Evolutionary conservation across 2,113 vertebrate species (phyloP).

Genomic region (Ursus arctos): DNA sequence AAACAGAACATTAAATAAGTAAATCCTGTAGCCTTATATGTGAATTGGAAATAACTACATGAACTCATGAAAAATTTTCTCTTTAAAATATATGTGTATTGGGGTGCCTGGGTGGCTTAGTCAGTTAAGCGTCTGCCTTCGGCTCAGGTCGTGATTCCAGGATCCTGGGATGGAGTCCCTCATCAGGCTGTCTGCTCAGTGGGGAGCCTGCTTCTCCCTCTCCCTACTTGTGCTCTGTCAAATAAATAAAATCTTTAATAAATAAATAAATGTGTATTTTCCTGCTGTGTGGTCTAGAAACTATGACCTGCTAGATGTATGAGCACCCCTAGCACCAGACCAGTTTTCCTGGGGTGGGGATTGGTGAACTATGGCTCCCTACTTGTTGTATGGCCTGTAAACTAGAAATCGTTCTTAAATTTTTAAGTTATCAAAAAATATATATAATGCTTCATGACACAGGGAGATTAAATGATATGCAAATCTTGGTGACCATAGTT

Average conservation of each 20-base stretch:
- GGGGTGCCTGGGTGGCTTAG: background rate
- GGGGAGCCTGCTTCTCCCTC: background rate
- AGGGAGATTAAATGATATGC: background rate
- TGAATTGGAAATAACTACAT: background rate
- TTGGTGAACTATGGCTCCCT: background rate
- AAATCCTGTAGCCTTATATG: background rate
- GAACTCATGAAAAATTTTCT: slow-evolving; percentile 29
- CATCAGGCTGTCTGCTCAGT: background rate
- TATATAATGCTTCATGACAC: background rate
- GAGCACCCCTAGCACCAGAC: background rate
- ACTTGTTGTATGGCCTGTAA: background rate
- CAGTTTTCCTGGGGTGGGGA: background rate
- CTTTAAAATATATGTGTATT: background rate
- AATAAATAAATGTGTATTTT: background rate
- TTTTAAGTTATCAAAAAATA: background rate
- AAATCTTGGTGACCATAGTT: background rate
- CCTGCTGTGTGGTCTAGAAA: background rate
- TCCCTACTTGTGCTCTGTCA: background rate
- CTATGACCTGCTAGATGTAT: background rate
- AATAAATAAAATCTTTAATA: background rate
- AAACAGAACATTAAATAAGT: background rate
- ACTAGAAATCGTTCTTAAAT: background rate
- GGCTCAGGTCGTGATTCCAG: background rate
- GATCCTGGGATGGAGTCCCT: background rate
- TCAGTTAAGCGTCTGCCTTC: background rate